Conservation (phyloP, 2,888 invertebrate genomes). For the Plemyria rubiginata region DNA sequence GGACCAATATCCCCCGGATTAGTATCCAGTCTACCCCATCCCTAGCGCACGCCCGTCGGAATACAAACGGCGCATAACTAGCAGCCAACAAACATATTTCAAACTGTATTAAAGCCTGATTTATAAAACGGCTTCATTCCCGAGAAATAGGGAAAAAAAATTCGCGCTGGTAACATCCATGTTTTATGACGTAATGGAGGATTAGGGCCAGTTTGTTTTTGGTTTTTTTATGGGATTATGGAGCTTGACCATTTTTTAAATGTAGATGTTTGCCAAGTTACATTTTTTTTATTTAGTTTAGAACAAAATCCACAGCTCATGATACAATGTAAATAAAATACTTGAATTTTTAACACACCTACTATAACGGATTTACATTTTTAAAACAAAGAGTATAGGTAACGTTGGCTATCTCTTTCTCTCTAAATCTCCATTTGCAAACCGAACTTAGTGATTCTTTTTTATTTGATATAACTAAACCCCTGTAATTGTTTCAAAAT, state of each 20-base stretch:
- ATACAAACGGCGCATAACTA: constrained; percentile 72
- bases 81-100: constrained; percentile 64
- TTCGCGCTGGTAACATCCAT: constrained; percentile 48
- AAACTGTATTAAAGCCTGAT: constrained; percentile 69
- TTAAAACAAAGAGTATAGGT: no score
- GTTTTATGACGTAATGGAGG: constrained; percentile 54
- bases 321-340: no score
- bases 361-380: no score
- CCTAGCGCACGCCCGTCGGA: constrained; percentile 46
- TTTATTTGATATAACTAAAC: no score
- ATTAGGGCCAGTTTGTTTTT: constrained; percentile 47
- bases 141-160: constrained; percentile 53
- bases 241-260: constrained; percentile 24
- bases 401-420: no score
- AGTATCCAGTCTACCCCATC: constrained; percentile 28
- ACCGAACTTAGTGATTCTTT: no score
- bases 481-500: constrained; percentile 12
- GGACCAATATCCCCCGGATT: constrained; percentile 8
- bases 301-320: no score
- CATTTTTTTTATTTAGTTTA: background rate
- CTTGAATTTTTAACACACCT: no score
- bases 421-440: no score
- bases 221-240: constrained; percentile 38
- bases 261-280: background rate
- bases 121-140: constrained; percentile 62